Base-by-base conservation (phyloP, 2,888 invertebrate genomes). In the Eristalinus sepulchralis region DNA sequence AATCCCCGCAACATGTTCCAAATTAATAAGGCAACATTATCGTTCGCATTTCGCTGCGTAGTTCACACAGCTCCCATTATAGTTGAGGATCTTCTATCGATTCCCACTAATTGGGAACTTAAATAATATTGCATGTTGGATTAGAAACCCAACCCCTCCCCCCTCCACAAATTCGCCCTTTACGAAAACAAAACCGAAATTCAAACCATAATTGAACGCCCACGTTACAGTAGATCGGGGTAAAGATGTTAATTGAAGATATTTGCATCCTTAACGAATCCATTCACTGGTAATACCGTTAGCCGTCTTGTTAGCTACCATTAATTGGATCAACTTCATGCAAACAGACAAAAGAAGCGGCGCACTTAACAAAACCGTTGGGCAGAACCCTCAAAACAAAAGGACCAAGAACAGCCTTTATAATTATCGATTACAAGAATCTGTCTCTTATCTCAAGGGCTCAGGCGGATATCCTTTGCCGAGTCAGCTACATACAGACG, bases 381-480 rank as follows among this genome's bases (percentile, higher is more conserved):
- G 39, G 39, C 39, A 39, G n/a, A 13, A 39, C 39, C 39, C 39
- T 39, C 39, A 3, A 39, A 39, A 39, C 55, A 57, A 57, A 57
- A 24, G 24, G 5, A 24, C 24, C 57, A 57, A 57, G 57, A 47
- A 47, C 47, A 24, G 24, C 22, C 24, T 57, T 9, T 57, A 24
- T 57, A 57, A 57, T 57, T 57, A 57, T 57, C 57, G 57, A 57
- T 57, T 57, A 57, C 70, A 70, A 63, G 62, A 33, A 31, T 24
- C 62, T 66, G n/a, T 20, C 47, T 64, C 47, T 72, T 75, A 80
- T 79, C 64, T 60, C 59, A 77, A 78, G 67, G 77, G 72, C 72
- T 77, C 81, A 84, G 76, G 72, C 47, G 47, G 47, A 72, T 67
- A 84, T 76, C 67, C 53, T 59, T 76, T 67, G 47, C 39, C 10